phyloP scores from a whole-genome alignment of 2,888 invertebrate genomes.

The Tridacna crocea region DNA sequence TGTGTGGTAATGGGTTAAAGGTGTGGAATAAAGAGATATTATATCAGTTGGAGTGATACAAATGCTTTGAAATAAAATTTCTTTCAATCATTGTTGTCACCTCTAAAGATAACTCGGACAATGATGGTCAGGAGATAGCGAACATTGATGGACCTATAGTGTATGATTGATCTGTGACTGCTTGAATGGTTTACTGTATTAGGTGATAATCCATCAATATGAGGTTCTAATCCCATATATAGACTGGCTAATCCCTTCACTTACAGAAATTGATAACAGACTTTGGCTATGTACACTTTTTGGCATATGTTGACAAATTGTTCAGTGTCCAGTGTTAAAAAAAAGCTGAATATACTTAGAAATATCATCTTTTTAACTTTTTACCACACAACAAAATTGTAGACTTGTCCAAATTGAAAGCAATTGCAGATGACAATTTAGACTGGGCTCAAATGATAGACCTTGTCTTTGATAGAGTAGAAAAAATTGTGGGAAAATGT shows the following conservation, averaged over 20 bases:
- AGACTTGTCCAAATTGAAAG: no score
- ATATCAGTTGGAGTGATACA: not conserved
- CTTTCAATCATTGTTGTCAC: constrained; percentile 6
- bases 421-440: no score
- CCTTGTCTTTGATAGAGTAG: no score
- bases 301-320: no score
- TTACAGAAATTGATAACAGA: constrained; percentile 11
- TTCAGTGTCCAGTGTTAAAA: no score
- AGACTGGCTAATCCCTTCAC: constrained; percentile 15
- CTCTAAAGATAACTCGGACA: constrained; percentile 5
- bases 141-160: constrained; percentile 10
- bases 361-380: no score
- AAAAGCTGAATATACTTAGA: no score
- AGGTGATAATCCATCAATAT: constrained; percentile 23
- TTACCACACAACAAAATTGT: no score
- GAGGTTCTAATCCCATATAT: constrained; percentile 14
- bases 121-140: constrained; percentile 8
- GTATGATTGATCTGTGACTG: constrained; percentile 17
- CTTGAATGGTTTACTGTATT: constrained; percentile 17
- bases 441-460: no score
- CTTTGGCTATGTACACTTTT: not conserved
- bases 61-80: not conserved
- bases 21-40: constrained; percentile 10
- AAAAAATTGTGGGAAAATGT: no score
- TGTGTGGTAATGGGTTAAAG: not conserved